Evolutionary conservation across 2,888 invertebrate genomes (phyloP).

Genomic region (Molanna angustata): DNA sequence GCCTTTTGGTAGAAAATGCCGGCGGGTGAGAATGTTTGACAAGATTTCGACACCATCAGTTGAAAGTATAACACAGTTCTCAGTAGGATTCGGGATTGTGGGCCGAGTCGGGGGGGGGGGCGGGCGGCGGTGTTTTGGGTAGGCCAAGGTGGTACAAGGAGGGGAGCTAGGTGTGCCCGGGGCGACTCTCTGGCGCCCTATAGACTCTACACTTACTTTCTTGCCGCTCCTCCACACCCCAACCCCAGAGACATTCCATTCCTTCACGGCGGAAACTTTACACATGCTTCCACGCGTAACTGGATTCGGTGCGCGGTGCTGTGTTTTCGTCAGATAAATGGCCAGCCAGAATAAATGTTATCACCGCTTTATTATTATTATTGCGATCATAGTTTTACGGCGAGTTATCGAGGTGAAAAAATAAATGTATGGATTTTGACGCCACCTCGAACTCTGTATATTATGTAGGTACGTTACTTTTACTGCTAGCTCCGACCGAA

Average conservation of each 20-base stretch:
- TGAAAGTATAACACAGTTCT: no score
- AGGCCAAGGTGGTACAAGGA: slow-evolving; percentile 3
- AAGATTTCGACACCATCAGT: background rate
- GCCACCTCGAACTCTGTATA: no score
- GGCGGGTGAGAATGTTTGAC: background rate
- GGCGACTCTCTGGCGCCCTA: slow-evolving; percentile 21
- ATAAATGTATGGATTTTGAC: background rate
- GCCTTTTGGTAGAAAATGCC: no score
- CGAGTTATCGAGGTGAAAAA: slow-evolving; percentile 10
- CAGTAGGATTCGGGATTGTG: no score
- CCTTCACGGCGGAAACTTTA: slow-evolving; percentile 8
- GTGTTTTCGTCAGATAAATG: slow-evolving; percentile 18
- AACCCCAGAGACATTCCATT: no score
- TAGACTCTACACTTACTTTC: no score
- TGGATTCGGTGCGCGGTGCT: slow-evolving; percentile 9
- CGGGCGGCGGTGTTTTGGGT: slow-evolving; percentile 2
- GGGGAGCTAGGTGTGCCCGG: slow-evolving; percentile 20
- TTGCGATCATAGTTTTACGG: slow-evolving; percentile 7
- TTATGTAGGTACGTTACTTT: no score
- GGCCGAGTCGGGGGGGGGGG: background rate
- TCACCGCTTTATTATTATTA: slow-evolving; percentile 8
- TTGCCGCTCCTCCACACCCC: no score
- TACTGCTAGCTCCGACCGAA: no score
- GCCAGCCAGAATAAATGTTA: slow-evolving; percentile 11
- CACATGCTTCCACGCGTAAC: slow-evolving; percentile 17